Percentiles rank a stretch among this genome's conserved stretches.
These are phyloP conservation scores for Pelodytes ibericus DNA, from an alignment of 2,797 vertebrate genomes.

Conservation along the genomic window DNA sequence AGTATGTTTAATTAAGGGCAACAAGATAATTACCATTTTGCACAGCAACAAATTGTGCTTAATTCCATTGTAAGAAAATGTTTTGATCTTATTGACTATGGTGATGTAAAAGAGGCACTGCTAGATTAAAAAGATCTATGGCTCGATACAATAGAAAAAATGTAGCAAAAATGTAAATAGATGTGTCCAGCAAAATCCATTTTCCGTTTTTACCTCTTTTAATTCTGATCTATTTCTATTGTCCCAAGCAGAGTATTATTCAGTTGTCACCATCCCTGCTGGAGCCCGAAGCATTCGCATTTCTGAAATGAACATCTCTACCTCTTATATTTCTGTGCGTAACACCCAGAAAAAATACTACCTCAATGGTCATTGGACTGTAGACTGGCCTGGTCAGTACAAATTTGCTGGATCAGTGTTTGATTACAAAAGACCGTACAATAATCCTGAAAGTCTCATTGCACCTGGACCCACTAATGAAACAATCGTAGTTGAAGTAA, in stretches of 20 bases:
- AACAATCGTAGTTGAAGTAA: slow-evolving; percentile 83
- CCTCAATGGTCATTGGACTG: slow-evolving; percentile 85
- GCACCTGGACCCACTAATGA: slow-evolving; percentile 85
- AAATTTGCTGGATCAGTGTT: slow-evolving; percentile 81
- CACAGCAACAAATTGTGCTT: too few species aligned
- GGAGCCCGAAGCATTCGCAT: slow-evolving; percentile 83
- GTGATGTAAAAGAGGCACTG: too few species aligned
- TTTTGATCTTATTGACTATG: too few species aligned
- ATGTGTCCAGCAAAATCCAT: too few species aligned
- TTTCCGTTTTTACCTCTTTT: too few species aligned
- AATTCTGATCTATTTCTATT: neutral
- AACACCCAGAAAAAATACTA: slow-evolving; percentile 78
- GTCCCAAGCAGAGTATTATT: slow-evolving; percentile 77
- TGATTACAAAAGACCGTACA: slow-evolving; percentile 82
- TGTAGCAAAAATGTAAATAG: too few species aligned
- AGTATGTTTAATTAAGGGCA: too few species aligned
- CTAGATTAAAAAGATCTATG: too few species aligned
- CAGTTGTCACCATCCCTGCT: slow-evolving; percentile 78
- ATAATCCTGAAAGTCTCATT: slow-evolving; percentile 80
- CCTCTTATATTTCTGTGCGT: slow-evolving; percentile 83
- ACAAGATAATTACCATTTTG: too few species aligned
- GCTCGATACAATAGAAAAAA: too few species aligned
- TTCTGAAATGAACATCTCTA: slow-evolving; percentile 80
- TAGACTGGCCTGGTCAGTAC: slow-evolving; percentile 86
- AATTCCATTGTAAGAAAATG: too few species aligned